Evolutionary conservation across 2,888 invertebrate genomes (phyloP).

Genomic region (Cremastobaeus sp.): DNA sequence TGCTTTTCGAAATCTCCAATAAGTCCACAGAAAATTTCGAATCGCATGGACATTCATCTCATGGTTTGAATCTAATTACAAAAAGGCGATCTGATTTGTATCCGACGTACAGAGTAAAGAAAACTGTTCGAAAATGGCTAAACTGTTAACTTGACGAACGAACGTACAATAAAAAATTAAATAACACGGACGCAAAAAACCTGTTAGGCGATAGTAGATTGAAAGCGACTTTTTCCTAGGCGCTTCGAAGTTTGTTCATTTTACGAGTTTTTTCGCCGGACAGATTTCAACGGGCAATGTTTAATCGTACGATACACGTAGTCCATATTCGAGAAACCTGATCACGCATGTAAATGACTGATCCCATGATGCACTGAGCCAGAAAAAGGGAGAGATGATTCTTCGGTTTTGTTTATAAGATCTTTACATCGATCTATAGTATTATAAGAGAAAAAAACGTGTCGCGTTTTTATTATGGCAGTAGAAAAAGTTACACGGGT

Average conservation of each 20-base stretch:
- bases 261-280: slow-evolving; percentile 13
- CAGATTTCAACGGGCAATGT: slow-evolving; percentile 43
- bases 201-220: no score
- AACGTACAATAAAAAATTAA: no score
- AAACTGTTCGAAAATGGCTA: no score
- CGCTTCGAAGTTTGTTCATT: no score
- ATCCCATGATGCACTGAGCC: slow-evolving; percentile 49
- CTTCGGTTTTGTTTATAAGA: slow-evolving; percentile 39
- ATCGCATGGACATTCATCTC: no score
- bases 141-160: no score
- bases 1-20: slow-evolving; percentile 15
- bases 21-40: slow-evolving; percentile 20
- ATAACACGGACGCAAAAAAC: no score
- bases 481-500: background rate
- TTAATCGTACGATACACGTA: slow-evolving; percentile 49
- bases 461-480: background rate
- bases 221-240: no score
- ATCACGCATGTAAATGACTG: slow-evolving; percentile 57
- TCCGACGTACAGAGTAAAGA: no score
- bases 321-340: slow-evolving; percentile 57
- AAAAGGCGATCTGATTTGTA: no score
- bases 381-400: slow-evolving; percentile 52
- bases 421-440: slow-evolving; percentile 34
- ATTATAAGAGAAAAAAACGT: slow-evolving; percentile 27
- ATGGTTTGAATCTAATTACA: no score